Base-by-base conservation (phyloP, 2,888 invertebrate genomes). In the Polyploca ridens region DNA sequence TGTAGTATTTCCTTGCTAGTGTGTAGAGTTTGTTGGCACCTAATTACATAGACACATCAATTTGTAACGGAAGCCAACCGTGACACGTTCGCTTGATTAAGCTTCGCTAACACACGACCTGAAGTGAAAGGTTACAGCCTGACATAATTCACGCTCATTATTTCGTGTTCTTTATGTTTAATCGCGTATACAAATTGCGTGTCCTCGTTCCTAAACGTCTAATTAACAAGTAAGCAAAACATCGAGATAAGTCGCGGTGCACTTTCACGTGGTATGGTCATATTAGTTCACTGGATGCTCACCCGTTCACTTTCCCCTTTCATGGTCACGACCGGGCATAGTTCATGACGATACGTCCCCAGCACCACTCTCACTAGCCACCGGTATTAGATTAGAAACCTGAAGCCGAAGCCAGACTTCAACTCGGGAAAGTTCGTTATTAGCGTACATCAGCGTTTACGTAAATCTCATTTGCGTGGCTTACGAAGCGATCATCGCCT, bases 241-340 rank as follows among this genome's bases (percentile, higher is more conserved):
- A 62, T 65, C 63, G 66, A 69, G 66, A 70, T 70, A 70, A 70
- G 71, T 69, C 64, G 75, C 70, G 63, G 54, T 54, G 63, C 75
- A 79, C 79, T 85, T 83, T 85, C 84, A 72, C 77, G 72, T 71
- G 58, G 69, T 72, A 74, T 70, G 69, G 72, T 75, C 77, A 75
- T 80, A 78, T 84, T 83, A 81, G 76, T 75, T 76, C 76, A 81
- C 71, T 72, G 76, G 71, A 69, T 72, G 72, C 79, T 75, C 70
- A 70, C 70, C 76, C 66, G 78, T 79, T 83, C 83, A 87, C 87
- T 87, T 86, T 87, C 85, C 77, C 82, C 74, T 75, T 77, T 76
- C 73, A 65, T 79, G 80, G 76, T 83, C 88, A 86, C 85, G 85
- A 82, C 77, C 70, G 75, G 80, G 67, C 81, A 85, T 82, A 86